phyloP scores from a whole-genome alignment of 2,113 vertebrate species.

The Calonectris borealis region DNA sequence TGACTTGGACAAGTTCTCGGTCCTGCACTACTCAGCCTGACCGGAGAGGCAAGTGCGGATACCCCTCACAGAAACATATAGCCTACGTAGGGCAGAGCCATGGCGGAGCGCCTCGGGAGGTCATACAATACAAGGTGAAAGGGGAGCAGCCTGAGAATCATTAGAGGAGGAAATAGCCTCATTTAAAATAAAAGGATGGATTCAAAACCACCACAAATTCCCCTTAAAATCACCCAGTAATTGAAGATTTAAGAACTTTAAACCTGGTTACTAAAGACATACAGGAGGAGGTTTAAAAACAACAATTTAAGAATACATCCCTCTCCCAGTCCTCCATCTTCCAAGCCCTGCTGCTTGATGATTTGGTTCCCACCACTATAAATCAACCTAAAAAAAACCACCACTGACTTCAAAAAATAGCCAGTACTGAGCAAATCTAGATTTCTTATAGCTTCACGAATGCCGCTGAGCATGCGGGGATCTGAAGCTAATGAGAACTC shows the following conservation, averaged over 20 bases:
- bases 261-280: not conserved
- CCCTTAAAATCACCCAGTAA: not conserved
- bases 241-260: not conserved
- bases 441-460: not conserved
- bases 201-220: not conserved
- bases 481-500: not conserved
- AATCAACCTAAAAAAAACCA: not conserved
- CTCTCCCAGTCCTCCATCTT: not conserved
- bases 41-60: not conserved
- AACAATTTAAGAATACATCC: not conserved
- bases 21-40: not conserved
- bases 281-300: not conserved
- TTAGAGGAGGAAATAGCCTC: not conserved
- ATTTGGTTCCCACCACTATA: not conserved
- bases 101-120: fast-evolving
- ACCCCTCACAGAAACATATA: not conserved
- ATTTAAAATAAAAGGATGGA: not conserved
- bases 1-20: not conserved
- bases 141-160: not conserved
- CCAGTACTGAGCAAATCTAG: not conserved
- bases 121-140: not conserved
- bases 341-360: not conserved
- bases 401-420: not conserved
- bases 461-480: fast-evolving
- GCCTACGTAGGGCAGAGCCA: not conserved